These are phyloP conservation scores for Albula goreensis DNA, from an alignment of 2,113 vertebrate species.

Conservation along the genomic window DNA sequence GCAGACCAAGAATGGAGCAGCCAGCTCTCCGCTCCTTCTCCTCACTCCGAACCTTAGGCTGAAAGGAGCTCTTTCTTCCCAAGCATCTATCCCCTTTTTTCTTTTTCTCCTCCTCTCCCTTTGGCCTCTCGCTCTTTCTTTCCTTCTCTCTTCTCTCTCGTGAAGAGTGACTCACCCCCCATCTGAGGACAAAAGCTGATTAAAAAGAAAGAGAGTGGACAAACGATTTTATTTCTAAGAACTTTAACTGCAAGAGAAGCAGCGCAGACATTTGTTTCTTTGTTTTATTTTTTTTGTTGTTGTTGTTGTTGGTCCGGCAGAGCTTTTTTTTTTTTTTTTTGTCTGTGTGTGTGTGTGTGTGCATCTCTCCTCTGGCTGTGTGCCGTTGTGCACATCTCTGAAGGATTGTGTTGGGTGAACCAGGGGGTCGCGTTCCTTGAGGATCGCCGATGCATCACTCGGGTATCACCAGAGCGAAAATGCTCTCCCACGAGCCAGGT, in stretches of 20 bases:
- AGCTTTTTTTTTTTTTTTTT: background rate
- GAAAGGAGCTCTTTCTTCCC: constrained; percentile 70
- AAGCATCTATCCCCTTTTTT: constrained; percentile 67
- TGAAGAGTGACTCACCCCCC: background rate
- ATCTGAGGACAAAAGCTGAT: constrained; percentile 18
- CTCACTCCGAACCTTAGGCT: constrained; percentile 77
- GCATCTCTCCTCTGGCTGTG: background rate
- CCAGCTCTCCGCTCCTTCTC: constrained; percentile 71
- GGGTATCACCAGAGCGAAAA: constrained; percentile 75
- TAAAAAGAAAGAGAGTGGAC: background rate
- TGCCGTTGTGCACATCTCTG: constrained; percentile 5
- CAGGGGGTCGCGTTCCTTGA: constrained; percentile 58
- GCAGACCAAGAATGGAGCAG: constrained; percentile 75
- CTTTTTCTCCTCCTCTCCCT: constrained; percentile 39
- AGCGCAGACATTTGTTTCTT: constrained; percentile 3
- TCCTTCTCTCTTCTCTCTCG: constrained; percentile 1
- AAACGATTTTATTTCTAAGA: background rate
- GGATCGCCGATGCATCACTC: constrained; percentile 78
- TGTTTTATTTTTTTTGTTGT: constrained; percentile 6
- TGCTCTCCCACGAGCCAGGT: constrained; percentile 81
- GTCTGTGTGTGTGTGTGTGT: background rate
- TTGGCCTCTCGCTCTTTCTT: background rate
- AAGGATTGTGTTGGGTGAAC: constrained; percentile 3
- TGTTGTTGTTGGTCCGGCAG: too few relatives aligned
- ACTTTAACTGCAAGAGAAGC: constrained; percentile 17